Percentiles rank a stretch among this genome's conserved stretches.
These are phyloP conservation scores for Bembecia ichneumoniformis DNA, from an alignment of 2,888 invertebrate genomes.

Conservation along the genomic window DNA sequence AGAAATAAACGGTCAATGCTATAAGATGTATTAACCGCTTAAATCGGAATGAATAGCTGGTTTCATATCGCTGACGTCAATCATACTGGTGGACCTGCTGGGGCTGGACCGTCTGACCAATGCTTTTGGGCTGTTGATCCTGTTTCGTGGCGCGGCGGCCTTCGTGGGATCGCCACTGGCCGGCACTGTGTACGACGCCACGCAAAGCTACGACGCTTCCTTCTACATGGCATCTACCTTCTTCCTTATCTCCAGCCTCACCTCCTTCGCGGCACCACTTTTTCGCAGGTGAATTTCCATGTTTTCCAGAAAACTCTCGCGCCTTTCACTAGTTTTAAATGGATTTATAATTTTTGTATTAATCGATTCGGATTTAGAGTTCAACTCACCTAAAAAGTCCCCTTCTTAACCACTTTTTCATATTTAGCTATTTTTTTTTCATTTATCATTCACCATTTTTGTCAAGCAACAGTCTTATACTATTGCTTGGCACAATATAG, in stretches of 20 bases:
- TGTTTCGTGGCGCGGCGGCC: constrained; percentile 95
- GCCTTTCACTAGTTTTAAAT: too few relatives aligned
- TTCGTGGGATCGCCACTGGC: constrained; percentile 88
- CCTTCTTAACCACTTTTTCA: too few relatives aligned
- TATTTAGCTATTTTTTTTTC: too few relatives aligned
- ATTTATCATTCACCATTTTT: too few relatives aligned
- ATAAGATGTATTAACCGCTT: not conserved
- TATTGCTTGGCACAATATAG: too few relatives aligned
- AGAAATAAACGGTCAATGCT: not conserved
- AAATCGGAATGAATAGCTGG: constrained; percentile 79
- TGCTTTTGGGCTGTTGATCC: constrained; percentile 95
- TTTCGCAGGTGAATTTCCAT: constrained; percentile 55
- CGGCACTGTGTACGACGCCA: constrained; percentile 92
- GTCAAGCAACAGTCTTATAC: too few relatives aligned
- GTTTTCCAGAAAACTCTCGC: too few relatives aligned
- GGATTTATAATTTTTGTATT: too few relatives aligned
- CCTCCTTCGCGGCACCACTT: constrained; percentile 86
- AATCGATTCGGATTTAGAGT: too few relatives aligned
- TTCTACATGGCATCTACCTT: constrained; percentile 94
- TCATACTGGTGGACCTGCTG: constrained; percentile 95
- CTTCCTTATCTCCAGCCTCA: constrained; percentile 86
- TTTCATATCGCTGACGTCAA: constrained; percentile 97
- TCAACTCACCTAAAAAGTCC: too few relatives aligned
- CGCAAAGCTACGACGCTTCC: constrained; percentile 86
- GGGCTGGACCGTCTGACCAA: constrained; percentile 97